Base-by-base conservation (phyloP, 2,113 vertebrate genomes). In the Saguinus imperator region DNA sequence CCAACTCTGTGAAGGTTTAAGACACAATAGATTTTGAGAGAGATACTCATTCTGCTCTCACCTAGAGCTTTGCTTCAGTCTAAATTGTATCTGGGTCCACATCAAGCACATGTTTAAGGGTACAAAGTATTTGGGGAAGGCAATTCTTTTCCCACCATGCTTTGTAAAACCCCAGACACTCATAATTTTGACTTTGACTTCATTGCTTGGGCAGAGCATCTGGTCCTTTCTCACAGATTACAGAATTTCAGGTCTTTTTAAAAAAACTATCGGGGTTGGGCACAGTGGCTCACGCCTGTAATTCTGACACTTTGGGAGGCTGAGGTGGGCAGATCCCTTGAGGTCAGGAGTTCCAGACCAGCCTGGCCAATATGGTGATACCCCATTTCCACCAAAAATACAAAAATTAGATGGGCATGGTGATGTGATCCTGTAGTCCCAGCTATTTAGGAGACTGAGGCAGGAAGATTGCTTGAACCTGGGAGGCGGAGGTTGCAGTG, bases 141-240 rank as follows among this genome's bases (percentile, higher is more conserved):
- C 27, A n/a, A 3, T 83, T 83, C 52, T 89, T 40, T 70, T 52
- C 45, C 70, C 32, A 13, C 2, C 10, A 8, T 43, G 20, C 11
- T 6, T 58, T 89, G 21, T n/a, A 81, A 91, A 58, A 23, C 57
- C 82, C 61, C 18, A 68, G 80, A 40, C n/a, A 61, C 80, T 66
- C 57, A 58, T 87, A 81, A 87, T 68, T 72, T 95, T 93, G 75
- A 61, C 76, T 94, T 86, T 83, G 77, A 93, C 73, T 73, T 85
- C 37, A 21, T 50, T 64, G n/a, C 66, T 76, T 23, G 29, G 8
- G 77, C 72, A 23, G 6, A 75, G 40, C 52, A 87, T 40, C 27
- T 81, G 8, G 10, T 43, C 68, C 87, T 83, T 64, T 72, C 48
- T 90, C 43, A 50, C n/a, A 72, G 64, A 43, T 87, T 57, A 64